Evolutionary conservation across 2,888 invertebrate species (phyloP), one percentile per base, ranked within the genome.

Genomic region (Cryptocephalus primarius): DNA sequence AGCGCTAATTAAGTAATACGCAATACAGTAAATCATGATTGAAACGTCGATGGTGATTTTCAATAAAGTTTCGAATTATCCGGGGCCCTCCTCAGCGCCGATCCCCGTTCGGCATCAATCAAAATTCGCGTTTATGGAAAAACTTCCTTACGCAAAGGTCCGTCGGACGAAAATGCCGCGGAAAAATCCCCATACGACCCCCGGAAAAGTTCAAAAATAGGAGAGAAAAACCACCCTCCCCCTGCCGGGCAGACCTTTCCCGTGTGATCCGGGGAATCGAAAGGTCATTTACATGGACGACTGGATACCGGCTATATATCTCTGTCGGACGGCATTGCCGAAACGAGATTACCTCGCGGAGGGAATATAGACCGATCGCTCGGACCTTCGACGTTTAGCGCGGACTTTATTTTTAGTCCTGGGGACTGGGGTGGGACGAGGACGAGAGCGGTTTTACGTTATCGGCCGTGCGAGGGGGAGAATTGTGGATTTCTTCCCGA

Each of bases 221-320:
- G 38, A 22, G 6, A 22, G 22, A 22, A 22, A 22, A 22, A 22
- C 22, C 6, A 22, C 11, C 9, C 36, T 31, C 8, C 10, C 42
- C 41, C 46, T 38, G 40, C 42, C 43, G 33, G 42, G 39, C 50
- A 51, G 55, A 56, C 57, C 56, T 56, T 56, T 56, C 49, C 53
- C 22, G 53, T 54, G 50, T 50, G 52, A 55, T 56, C 53, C 53
- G 52, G 54, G 49, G 56, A 58, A 58, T 54, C 57, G 55, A 59
- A 59, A 60, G 60, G 60, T 58, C 59, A 58, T 60, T 60, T 60
- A 53, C 60, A 60, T 59, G 58, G 58, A 46, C 53, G 55, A 54
- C 47, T 59, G 59, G 51, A 55, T 51, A 47, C 44, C 45, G 52
- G 22, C 54, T 48, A 59, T 60, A 56, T 54, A 59, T 59, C 58